Evolutionary conservation across 1,140 invertebrate genomes (phyloP).

Genomic region (Cephus cinctus): DNA sequence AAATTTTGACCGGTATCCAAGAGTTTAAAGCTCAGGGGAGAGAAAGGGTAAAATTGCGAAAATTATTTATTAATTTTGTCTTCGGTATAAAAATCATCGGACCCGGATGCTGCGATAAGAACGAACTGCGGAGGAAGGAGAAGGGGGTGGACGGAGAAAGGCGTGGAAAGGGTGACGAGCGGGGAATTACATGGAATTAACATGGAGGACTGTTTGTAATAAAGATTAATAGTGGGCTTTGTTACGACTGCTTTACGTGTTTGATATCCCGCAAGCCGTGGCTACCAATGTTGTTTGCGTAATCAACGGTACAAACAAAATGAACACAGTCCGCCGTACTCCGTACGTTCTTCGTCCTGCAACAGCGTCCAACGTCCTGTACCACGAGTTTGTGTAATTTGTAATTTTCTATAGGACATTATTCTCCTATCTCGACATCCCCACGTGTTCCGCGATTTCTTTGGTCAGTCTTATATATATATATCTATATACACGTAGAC

Average conservation of each 20-base stretch:
- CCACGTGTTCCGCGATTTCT: too few species aligned
- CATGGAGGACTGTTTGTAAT: constrained; percentile 37
- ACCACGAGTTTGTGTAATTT: constrained; percentile 41
- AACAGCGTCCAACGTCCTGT: constrained; percentile 19
- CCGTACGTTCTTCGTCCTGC: background rate
- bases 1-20: too few species aligned
- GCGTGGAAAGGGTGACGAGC: constrained; percentile 14
- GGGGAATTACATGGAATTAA: constrained; percentile 39
- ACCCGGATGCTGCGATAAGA: too few species aligned
- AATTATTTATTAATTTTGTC: too few species aligned
- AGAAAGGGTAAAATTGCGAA: too few species aligned
- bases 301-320: constrained; percentile 38
- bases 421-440: constrained; percentile 37
- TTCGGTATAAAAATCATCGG: too few species aligned
- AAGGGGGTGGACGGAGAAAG: background rate
- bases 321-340: constrained; percentile 15
- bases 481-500: too few species aligned
- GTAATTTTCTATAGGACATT: constrained; percentile 37
- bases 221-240: constrained; percentile 37
- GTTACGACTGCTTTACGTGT: constrained; percentile 23
- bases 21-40: too few species aligned
- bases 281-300: constrained; percentile 35
- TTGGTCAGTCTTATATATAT: too few species aligned
- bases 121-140: background rate
- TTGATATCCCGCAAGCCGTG: constrained; percentile 24